Percentiles rank a stretch among this genome's conserved stretches.
phyloP scores from a whole-genome alignment of 2,797 vertebrate species.

The Tapera naevia region DNA sequence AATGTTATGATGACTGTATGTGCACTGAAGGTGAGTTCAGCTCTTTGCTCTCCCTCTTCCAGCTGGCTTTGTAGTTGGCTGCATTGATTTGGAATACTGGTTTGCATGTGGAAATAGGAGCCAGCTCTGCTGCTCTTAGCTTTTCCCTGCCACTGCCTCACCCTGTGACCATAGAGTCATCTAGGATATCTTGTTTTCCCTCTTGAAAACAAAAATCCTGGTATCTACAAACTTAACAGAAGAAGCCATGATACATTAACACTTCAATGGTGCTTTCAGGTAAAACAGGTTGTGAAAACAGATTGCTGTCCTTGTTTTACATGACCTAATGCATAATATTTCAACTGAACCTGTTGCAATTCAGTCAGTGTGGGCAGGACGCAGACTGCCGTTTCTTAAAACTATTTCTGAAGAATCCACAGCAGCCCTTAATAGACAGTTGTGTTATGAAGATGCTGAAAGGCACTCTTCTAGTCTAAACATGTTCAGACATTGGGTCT shows the following conservation, averaged over 20 bases:
- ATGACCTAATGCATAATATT: not conserved
- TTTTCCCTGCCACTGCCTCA: not conserved
- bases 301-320: not conserved
- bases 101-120: not conserved
- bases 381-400: not conserved
- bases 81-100: not conserved
- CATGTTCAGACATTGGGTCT: not conserved
- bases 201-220: not conserved
- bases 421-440: not conserved
- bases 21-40: slow-evolving; percentile 89
- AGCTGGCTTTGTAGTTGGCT: not conserved
- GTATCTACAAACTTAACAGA: not conserved
- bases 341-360: not conserved
- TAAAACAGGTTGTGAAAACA: not conserved
- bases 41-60: not conserved
- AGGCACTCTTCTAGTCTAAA: not conserved
- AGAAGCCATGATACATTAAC: not conserved
- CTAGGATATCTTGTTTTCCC: not conserved
- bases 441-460: not conserved
- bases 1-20: slow-evolving; percentile 98
- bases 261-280: not conserved
- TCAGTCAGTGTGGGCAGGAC: not conserved
- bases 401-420: not conserved
- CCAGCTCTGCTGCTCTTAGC: not conserved
- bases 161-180: not conserved